Evolutionary conservation across 2,113 vertebrate genomes (phyloP), one percentile per base, ranked within the genome.

Genomic region (Sula dactylatra): DNA sequence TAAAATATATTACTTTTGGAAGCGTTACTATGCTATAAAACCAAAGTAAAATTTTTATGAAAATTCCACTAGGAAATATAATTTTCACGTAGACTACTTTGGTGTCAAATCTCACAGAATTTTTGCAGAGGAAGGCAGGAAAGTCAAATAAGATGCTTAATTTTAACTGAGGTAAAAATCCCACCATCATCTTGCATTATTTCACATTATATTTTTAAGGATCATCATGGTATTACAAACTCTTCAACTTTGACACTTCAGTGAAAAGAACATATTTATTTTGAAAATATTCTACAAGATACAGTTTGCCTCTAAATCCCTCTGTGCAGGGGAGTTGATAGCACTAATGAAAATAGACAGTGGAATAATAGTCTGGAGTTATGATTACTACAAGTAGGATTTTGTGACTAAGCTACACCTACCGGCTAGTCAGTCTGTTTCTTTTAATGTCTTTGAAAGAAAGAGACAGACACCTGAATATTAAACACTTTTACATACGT

Each of bases 331-430:
- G 59, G 34, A 93, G 17, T 87, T 76, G 42, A 69, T 72, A 70
- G 8, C 22, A 52, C 9, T 96, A 95, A 94, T 94, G 55, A 94
- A 97, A 95, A 95, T 26, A 66, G 44, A 77, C 74, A 86, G 34
- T 62, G 32, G 45, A 94, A 93, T 91, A 96, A 94, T 74, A 90
- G 72, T 71, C 58, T 92, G n/a, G 50, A 90, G 31, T 64, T 95
- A 90, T 78, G 93, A 93, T 71, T 94, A 79, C 71, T 78, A 10
- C 16, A 61, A 0, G 3, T 84, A 91, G 85, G 59, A 90, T 94
- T 87, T 80, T 79, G 67, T 98, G 97, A 98, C 90, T 96, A 93
- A 97, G 83, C 29, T 96, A 94, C 89, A 77, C 88, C 92, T 94
- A 82, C 78, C 49, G n/a, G 40, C 72, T 77, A 90, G 40, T 94